Evolutionary conservation across 2,113 vertebrate species (phyloP), one percentile per base, ranked within the genome.

Genomic region (Syngnathus scovelli): DNA sequence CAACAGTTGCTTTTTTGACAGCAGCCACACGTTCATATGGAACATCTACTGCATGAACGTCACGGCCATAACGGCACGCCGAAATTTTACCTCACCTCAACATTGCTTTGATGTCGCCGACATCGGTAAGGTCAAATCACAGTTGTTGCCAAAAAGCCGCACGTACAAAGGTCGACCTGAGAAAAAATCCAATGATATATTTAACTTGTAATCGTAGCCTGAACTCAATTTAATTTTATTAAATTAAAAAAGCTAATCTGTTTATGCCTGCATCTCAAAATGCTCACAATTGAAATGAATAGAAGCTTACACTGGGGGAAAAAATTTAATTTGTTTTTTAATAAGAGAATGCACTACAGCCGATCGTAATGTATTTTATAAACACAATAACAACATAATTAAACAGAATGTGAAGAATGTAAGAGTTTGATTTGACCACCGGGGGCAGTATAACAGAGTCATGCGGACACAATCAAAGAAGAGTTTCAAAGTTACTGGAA

Each of bases 1-100:
- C 19, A 77, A 89, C 83, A 92, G 90, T 82, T 93, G 92, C 79
- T 84, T 86, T 84, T 93, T 92, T 9, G 83, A 92, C 86, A 77
- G 61, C 6, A 71, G 67, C 19, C 89, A 93, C 82, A 93, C 92
- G 0, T 68, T 77, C 21, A 15, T 93, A 4, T 93, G 92, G 92
- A 83, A 69, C 69, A 1, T 88, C 0, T 92, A 90, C 88, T 93
- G 92, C 37, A 76, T 93, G 87, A 89, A 76, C 0, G 90, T 92
- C n/a, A 87, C 78, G 0, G 92, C 89, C 1, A 19, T 82, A 62
- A 87, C 85, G 8, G 27, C 71, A 15, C 41, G 1, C 0, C 48
- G 81, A 21, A 83, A 85, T 61, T 79, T 85, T 82, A 89, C 77
- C 8, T 93, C 92, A 13, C 36, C 66, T 41, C 12, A 84, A 54